Conservation (phyloP, 2,113 vertebrate genomes). For the Heloderma charlesbogerti region DNA sequence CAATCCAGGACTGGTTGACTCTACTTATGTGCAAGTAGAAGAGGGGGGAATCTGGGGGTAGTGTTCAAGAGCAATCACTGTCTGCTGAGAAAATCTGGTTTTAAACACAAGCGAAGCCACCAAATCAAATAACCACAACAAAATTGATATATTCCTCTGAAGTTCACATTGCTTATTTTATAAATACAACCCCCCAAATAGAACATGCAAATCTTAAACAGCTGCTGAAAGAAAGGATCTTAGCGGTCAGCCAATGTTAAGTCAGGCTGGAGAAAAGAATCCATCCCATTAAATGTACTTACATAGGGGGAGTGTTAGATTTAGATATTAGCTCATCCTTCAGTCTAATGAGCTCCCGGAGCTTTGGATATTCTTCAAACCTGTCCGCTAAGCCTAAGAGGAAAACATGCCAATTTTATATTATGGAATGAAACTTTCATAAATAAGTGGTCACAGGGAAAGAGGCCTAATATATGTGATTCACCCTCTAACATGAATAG, state of each 20-base stretch:
- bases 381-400: constrained; percentile 93
- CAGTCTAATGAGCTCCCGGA: constrained; percentile 94
- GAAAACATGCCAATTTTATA: constrained; percentile 47
- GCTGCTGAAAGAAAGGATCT: constrained; percentile 42
- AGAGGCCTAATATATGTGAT: background rate
- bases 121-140: constrained; percentile 30
- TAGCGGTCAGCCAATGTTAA: constrained; percentile 60
- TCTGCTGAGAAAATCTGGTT: constrained; percentile 17
- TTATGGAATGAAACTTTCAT: constrained; percentile 18
- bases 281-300: constrained; percentile 69
- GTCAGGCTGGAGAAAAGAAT: constrained; percentile 61
- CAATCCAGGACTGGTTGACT: background rate
- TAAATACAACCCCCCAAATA: constrained; percentile 38
- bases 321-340: constrained; percentile 96
- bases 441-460: background rate
- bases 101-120: constrained; percentile 20
- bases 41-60: background rate
- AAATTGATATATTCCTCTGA: constrained; percentile 34
- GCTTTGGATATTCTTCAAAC: constrained; percentile 99
- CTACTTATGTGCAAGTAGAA: background rate
- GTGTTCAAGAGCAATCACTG: constrained; percentile 24
- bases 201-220: constrained; percentile 51
- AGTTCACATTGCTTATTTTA: constrained; percentile 29
- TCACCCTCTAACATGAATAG: background rate
- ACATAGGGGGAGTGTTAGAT: constrained; percentile 98